A percentile compares a stretch with the other conserved stretches of the same genome.
Conservation (phyloP, 2,888 invertebrate genomes). For the Drosophila kokeensis region DNA sequence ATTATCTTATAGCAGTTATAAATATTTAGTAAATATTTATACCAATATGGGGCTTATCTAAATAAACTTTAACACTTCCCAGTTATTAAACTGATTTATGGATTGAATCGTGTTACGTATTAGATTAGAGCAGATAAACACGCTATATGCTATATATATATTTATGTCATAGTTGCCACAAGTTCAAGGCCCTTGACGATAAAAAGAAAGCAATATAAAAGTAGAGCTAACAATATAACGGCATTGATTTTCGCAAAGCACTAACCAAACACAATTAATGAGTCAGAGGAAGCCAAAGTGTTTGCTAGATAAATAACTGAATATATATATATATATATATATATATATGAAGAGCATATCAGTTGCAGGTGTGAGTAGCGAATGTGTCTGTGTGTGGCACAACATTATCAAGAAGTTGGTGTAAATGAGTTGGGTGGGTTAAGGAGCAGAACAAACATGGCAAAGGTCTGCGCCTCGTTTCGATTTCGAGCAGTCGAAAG, state of each 20-base stretch:
- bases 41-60: conserved; percentile 1
- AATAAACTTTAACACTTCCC: conserved; percentile 1
- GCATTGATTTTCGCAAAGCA: conserved; percentile 3
- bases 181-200: conserved; percentile 30
- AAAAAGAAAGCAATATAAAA: background rate
- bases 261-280: conserved; percentile 13
- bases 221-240: background rate
- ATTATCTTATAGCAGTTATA: background rate
- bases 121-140: background rate
- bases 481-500: conserved; percentile 8
- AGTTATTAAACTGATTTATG: background rate
- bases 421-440: conserved; percentile 6
- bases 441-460: conserved; percentile 29
- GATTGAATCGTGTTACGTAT: background rate
- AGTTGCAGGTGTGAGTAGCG: conserved; percentile 27
- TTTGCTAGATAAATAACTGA: conserved; percentile 37
- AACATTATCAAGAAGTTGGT: conserved; percentile 43
- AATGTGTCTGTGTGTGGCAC: conserved; percentile 16
- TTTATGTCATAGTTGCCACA: conserved; percentile 9
- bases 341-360: background rate
- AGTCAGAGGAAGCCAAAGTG: conserved; percentile 29
- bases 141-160: background rate
- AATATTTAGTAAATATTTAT: background rate
- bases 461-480: conserved; percentile 41
- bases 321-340: conserved; percentile 25